Evolutionary conservation across 2,888 invertebrate genomes (phyloP), one percentile per base, ranked within the genome.

Genomic region (Augochlorella aurata): DNA sequence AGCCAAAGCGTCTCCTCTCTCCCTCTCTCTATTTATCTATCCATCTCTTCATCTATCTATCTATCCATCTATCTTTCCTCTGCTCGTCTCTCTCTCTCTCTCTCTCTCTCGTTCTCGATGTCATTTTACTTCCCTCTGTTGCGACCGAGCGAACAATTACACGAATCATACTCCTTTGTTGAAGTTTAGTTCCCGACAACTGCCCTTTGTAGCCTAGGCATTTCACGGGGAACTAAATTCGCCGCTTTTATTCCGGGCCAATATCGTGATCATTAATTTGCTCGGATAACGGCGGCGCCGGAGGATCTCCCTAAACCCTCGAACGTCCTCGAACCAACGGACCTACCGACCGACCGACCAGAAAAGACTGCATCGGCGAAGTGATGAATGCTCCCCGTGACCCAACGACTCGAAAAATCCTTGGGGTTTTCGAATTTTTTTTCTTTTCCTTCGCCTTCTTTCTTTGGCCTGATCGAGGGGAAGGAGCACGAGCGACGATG

Each of bases 141-240:
- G 7, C 24, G 24, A 12, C 29, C 24, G 2, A 7, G 70, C 66
- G 67, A 74, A 71, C 71, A 72, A 81, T 80, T 80, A 80, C 52
- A 49, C 81, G 74, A 80, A 74, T 81, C 74, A 54, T 79, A 63
- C 74, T 54, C 71, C 18, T 54, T 79, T 71, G 74, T 81, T 47
- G 8, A 44, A 8, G 61, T 44, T 75, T 68, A 63, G 67, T 74
- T 29, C 24, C 24, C 67, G n/a, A 29, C 44, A 54, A 61, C 21
- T 45, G 10, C 38, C 29, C 29, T 18, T 47, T 47, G 65, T 12
- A n/a, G 7, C 2, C 2, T 21, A 24, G 4, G 49, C 1, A 38
- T n/a, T 52, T 14, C 18, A 2, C n/a, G 18, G 24, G 5, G 3
- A 58, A 24, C 24, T 8, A 70, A 52, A 24, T 16, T 45, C n/a